Percentiles rank a stretch among this genome's conserved stretches.
phyloP scores from a whole-genome alignment of 2,888 invertebrate species.

The Lasioglossum lativentre region DNA sequence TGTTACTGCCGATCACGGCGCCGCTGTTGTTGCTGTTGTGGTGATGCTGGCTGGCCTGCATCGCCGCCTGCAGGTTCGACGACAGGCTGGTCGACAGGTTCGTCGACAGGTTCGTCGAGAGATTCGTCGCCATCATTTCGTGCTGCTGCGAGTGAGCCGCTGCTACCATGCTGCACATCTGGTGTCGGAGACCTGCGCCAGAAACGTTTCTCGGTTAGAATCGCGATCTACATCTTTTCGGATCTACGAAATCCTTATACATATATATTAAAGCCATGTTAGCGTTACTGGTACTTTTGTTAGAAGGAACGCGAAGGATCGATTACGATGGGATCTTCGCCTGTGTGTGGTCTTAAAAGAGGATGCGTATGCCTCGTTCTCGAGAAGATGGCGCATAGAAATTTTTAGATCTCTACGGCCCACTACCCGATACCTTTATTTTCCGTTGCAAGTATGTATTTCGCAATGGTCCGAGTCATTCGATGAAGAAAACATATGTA shows the following conservation, averaged over 20 bases:
- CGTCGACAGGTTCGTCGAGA: constrained; percentile 86
- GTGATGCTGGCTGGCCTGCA: constrained; percentile 84
- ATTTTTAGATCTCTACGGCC: no score
- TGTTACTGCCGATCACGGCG: constrained; percentile 70
- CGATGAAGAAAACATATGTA: no score
- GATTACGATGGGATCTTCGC: not conserved
- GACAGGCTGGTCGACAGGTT: constrained; percentile 81
- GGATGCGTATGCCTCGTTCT: no score
- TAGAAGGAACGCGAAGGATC: not conserved
- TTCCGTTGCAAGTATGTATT: no score
- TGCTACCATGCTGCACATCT: constrained; percentile 94
- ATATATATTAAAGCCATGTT: no score
- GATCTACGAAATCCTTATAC: no score
- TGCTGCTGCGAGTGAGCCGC: constrained; percentile 86
- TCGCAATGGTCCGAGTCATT: no score
- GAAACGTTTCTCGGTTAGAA: not conserved
- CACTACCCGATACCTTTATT: no score
- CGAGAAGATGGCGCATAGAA: no score
- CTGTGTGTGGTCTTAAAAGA: no score
- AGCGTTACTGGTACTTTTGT: not conserved
- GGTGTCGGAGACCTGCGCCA: constrained; percentile 89
- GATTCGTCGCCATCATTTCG: constrained; percentile 85
- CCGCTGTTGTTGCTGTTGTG: constrained; percentile 82
- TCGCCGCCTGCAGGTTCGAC: constrained; percentile 83
- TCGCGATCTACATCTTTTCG: not conserved